Percentiles rank a stretch among this genome's conserved stretches.
Evolutionary conservation across 2,113 vertebrate species (phyloP).

Genomic region (Tringa solitaria): DNA sequence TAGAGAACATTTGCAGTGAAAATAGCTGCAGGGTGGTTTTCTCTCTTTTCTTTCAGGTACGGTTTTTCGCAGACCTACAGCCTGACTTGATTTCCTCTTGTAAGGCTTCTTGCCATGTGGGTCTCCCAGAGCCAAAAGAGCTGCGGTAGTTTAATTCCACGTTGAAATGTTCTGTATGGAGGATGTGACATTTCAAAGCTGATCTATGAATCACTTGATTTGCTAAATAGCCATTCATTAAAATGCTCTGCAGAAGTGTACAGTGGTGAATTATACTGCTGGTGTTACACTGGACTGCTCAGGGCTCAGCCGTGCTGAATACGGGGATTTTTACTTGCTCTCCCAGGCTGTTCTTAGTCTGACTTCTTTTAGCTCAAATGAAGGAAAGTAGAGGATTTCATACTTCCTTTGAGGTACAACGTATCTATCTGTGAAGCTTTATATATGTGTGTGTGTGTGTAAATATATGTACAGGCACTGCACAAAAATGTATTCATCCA

Average conservation of each 20-base stretch:
- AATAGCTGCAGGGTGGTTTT: not conserved
- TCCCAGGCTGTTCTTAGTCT: not conserved
- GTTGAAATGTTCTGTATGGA: not conserved
- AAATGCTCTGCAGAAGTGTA: not conserved
- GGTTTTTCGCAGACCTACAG: not conserved
- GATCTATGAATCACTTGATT: not conserved
- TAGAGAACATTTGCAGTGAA: not conserved
- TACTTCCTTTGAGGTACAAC: not conserved
- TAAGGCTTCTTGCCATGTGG: not conserved
- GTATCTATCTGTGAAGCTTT: not conserved
- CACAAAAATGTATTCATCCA: slow-evolving; percentile 44
- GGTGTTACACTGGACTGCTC: not conserved
- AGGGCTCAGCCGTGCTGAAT: not conserved
- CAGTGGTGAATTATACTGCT: not conserved
- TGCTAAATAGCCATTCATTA: not conserved
- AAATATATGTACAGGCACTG: not conserved
- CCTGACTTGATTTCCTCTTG: not conserved
- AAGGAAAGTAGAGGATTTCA: not conserved
- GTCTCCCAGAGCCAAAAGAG: not conserved
- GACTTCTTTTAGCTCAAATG: not conserved
- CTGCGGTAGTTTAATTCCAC: not conserved
- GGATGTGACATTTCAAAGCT: not conserved
- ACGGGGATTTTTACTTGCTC: not conserved
- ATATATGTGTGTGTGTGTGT: not conserved
- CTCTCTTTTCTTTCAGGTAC: not conserved